phyloP scores from a whole-genome alignment of 2,888 invertebrate genomes.

The Calephelis perditalis region DNA sequence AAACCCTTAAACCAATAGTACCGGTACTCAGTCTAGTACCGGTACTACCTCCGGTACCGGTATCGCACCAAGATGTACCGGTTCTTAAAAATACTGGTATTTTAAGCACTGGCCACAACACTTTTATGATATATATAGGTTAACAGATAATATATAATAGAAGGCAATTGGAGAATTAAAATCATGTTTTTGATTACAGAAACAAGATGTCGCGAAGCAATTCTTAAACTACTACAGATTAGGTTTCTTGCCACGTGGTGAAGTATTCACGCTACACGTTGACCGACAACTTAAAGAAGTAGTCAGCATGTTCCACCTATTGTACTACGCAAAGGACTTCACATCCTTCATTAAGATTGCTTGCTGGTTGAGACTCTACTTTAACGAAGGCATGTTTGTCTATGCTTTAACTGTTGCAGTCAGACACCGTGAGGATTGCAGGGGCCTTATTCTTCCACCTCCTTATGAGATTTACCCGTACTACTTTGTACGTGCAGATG shows the following conservation, averaged over 20 bases:
- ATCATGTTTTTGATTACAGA: constrained; percentile 50
- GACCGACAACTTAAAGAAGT: constrained; percentile 72
- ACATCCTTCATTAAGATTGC: constrained; percentile 69
- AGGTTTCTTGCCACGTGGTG: constrained; percentile 76
- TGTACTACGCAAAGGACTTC: constrained; percentile 75
- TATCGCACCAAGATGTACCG: too few species aligned
- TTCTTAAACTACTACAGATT: constrained; percentile 73
- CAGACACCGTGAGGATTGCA: constrained; percentile 71
- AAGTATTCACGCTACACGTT: constrained; percentile 69
- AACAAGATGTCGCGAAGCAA: constrained; percentile 75
- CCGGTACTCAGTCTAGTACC: too few species aligned
- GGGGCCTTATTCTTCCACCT: constrained; percentile 72
- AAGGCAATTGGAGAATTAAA: too few species aligned
- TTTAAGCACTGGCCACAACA: too few species aligned
- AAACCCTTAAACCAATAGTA: too few species aligned
- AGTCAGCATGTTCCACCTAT: constrained; percentile 70
- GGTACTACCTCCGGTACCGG: too few species aligned
- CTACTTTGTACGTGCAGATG: constrained; percentile 82
- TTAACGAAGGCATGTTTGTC: constrained; percentile 78
- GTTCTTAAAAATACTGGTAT: too few species aligned
- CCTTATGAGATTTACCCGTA: constrained; percentile 81
- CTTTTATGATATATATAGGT: too few species aligned
- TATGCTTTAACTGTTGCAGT: constrained; percentile 74
- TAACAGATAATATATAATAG: too few species aligned
- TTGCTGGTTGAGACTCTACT: constrained; percentile 69